phyloP scores from a whole-genome alignment of 64 coral and sea anemone genomes.

The Hydrozoanthus tunicans region DNA sequence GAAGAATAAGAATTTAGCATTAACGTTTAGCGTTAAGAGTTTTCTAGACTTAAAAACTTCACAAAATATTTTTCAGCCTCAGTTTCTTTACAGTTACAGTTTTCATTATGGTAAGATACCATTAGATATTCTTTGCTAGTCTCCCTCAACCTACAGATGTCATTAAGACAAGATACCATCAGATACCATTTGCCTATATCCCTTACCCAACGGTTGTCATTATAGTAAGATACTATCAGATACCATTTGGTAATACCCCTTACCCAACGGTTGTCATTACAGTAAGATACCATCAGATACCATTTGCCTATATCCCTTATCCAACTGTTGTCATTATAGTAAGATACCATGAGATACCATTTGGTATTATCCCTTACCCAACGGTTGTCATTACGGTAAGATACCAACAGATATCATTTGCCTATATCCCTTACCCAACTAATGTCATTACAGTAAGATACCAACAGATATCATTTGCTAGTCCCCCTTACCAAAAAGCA shows the following conservation, averaged over 20 bases:
- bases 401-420: not conserved
- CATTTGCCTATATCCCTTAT: not conserved
- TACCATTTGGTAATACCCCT: not conserved
- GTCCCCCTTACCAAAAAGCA: too few species aligned
- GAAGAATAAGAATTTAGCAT: not conserved
- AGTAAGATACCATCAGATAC: not conserved
- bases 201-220: too few species aligned
- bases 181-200: too few species aligned
- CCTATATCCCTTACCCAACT: not conserved
- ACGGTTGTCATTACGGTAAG: too few species aligned
- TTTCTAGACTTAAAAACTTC: not conserved
- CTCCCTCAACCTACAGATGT: too few species aligned
- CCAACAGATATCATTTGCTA: not conserved
- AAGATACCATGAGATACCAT: constrained; percentile 11
- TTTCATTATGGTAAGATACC: too few species aligned
- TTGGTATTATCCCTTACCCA: not conserved
- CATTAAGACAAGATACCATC: too few species aligned
- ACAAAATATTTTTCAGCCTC: too few species aligned
- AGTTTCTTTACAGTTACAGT: too few species aligned
- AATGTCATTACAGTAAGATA: constrained; percentile 11
- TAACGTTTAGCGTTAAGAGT: not conserved
- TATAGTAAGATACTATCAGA: not conserved
- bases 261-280: not conserved
- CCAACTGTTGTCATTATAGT: constrained; percentile 19
- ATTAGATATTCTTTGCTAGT: too few species aligned